These are phyloP conservation scores for Mustelus asterias DNA, from an alignment of 2,113 vertebrate genomes.

Conservation along the genomic window DNA sequence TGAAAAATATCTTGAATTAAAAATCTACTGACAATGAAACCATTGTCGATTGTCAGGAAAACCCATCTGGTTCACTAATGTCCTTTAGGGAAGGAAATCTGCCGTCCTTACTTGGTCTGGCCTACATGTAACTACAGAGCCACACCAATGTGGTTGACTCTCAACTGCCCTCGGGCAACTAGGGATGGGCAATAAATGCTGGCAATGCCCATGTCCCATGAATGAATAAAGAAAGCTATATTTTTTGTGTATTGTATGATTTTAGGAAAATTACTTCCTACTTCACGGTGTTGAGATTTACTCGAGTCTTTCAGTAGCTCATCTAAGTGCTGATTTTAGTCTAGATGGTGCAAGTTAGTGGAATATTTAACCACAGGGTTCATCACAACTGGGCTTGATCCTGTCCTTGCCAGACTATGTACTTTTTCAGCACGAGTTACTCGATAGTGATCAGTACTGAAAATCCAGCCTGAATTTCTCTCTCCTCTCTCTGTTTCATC, in stretches of 20 bases:
- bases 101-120: too few relatives aligned
- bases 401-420: neutral
- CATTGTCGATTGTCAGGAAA: too few relatives aligned
- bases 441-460: neutral
- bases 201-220: too few relatives aligned
- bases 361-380: neutral
- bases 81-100: too few relatives aligned
- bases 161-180: too few relatives aligned
- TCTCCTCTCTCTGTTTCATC: neutral
- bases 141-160: too few relatives aligned
- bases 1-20: too few relatives aligned
- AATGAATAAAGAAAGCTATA: neutral
- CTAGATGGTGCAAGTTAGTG: neutral
- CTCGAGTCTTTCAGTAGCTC: neutral
- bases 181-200: too few relatives aligned
- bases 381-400: neutral
- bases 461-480: conserved; percentile 13
- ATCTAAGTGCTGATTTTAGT: neutral
- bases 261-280: neutral
- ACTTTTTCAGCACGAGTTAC: neutral
- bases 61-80: too few relatives aligned
- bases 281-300: neutral
- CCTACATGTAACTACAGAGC: too few relatives aligned
- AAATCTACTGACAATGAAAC: too few relatives aligned
- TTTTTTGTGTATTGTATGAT: neutral